A percentile compares a stretch with the other conserved stretches of the same genome.
Evolutionary conservation across 1,140 invertebrate genomes (phyloP).

Genomic region (Brachionus angularis): DNA sequence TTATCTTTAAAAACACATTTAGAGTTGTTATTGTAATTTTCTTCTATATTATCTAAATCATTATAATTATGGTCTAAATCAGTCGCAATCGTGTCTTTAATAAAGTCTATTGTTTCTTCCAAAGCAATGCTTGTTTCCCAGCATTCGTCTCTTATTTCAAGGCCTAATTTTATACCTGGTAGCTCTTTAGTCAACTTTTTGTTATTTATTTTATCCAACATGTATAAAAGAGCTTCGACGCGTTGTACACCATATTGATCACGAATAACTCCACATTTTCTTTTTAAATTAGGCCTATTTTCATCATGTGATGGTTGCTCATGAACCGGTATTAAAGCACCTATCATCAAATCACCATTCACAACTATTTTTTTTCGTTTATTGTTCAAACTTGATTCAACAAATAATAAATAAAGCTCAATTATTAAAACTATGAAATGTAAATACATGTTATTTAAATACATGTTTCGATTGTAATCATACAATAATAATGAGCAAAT

Average conservation of each 20-base stretch:
- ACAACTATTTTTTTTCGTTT: conserved; percentile 58
- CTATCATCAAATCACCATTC: conserved; percentile 68
- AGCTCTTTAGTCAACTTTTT: conserved; percentile 54
- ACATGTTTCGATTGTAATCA: too few species aligned
- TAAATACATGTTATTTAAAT: too few species aligned
- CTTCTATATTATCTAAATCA: too few species aligned
- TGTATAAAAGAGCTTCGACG: conserved; percentile 66
- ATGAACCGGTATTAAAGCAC: conserved; percentile 71
- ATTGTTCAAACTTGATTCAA: too few species aligned
- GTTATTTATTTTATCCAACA: conserved; percentile 62
- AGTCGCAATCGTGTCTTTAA: conserved; percentile 64
- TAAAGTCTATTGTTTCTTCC: conserved; percentile 72
- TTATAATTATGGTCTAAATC: conserved; percentile 49
- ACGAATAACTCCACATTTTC: conserved; percentile 57
- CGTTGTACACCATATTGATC: conserved; percentile 75
- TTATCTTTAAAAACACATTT: conserved; percentile 47
- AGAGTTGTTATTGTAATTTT: too few species aligned
- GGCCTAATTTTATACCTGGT: conserved; percentile 66
- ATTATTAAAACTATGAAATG: too few species aligned
- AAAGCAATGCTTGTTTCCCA: conserved; percentile 74
- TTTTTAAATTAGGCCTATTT: conserved; percentile 46
- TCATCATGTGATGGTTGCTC: conserved; percentile 61
- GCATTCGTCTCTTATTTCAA: conserved; percentile 74
- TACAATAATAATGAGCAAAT: too few species aligned
- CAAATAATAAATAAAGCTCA: too few species aligned